Evolutionary conservation across 2,797 vertebrate species (phyloP), one percentile per base, ranked within the genome.

Genomic region (Paratrypauchen microcephalus): DNA sequence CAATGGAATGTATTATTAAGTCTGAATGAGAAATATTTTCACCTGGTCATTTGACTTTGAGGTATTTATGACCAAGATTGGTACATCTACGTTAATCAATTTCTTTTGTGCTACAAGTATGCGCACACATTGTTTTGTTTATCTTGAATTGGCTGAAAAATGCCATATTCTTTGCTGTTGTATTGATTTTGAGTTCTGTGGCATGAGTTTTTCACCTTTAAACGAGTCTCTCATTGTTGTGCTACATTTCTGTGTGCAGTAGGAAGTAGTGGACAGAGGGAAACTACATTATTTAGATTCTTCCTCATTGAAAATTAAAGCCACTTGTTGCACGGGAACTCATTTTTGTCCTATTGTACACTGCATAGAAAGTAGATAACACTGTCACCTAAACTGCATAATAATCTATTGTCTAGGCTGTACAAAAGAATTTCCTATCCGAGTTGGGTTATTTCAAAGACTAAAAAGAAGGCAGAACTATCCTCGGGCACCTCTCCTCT

Each of bases 401-500:
- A 60, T 52, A 28, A 60, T 52, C 74, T 28, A 56, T 48, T 58
- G 18, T 48, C 12, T 24, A 81, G 69, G 3, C 21, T 36, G 39
- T 8, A 16, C 19, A 2, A 72, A 63, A 60, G 13, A 18, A 39
- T 41, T 57, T 73, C n/a, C 26, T 36, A 13, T 56, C 1, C 15
- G 66, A 65, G 15, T 68, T 5, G 26, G 57, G 19, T 54, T 65
- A 45, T 66, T 65, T 65, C n/a, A 78, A 74, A 71, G 28, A 63
- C 19, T 62, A 59, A 67, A 68, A 15, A 47, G 71, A 68, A 70
- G 55, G 30, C 72, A 61, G 75, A 58, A 76, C 75, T 50, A 48
- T 77, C 88, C 85, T 74, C 47, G 6, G 88, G 89, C 88, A 30
- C 79, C 68, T 83, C 81, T 89, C 83, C 84, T 73, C 66, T 81